Base-by-base conservation (phyloP, 2,888 invertebrate species). In the Caenorhabditis sp. region DNA sequence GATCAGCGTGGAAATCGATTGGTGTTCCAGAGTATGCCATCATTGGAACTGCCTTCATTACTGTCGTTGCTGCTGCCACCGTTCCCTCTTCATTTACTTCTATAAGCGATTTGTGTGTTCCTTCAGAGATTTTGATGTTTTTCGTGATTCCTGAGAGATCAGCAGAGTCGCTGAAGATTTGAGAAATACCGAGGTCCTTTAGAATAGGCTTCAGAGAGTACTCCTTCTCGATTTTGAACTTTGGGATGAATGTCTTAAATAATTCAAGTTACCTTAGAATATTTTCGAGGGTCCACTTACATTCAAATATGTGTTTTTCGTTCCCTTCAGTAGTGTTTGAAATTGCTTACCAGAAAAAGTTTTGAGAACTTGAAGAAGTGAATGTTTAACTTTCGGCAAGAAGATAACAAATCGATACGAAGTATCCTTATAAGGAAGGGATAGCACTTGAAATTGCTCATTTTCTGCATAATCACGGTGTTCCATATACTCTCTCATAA, bases 41-140 rank as follows among this genome's bases (percentile, higher is more conserved):
- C 59, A 63, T 63, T 14, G 68, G 61, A 10, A 60, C 54, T 14
- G 76, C 67, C n/a, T 72, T 63, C 26, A 75, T 56, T 3, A 67
- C 75, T 0, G 83, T 84, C 7, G 78, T 70, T 0, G 83, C 84
- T 1, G 82, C 78, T 0, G 84, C 84, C 26, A 64, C 73, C 2
- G 81, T 78, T 12, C 84, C 84, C 21, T 72, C 59, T 26, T 84
- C 83, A 56, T 81, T 76, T 0, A 76, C 84, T 68, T 84, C 82
- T 63, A 84, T 78, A 23, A 83, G 67, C 1, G 83, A 82, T 63
- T 84, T 83, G 56, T 84, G 84, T 14, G 63, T 56, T 38, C 78
- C 84, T 21, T 85, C 77, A n/a, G 77, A 76, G 27, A 86, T 77
- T 8, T 72, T 61, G 38, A 85, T 53, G 10, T 49, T 38, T 17